phyloP scores from a whole-genome alignment of 2,888 invertebrate genomes.

The Lapara coniferarum region DNA sequence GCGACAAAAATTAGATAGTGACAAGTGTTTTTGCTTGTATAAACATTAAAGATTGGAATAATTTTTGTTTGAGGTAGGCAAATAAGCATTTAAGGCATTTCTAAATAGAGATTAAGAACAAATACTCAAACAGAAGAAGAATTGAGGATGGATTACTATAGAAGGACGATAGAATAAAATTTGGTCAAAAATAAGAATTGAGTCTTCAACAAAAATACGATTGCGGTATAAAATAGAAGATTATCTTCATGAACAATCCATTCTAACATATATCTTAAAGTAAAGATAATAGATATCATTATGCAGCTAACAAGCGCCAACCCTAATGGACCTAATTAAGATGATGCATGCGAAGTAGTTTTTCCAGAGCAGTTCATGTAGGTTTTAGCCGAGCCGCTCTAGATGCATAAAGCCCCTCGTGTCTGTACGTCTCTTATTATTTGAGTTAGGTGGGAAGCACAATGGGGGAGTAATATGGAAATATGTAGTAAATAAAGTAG shows the following conservation, averaged over 20 bases:
- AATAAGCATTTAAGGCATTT: too few species aligned
- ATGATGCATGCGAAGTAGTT: conserved; percentile 18
- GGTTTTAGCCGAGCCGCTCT: background rate
- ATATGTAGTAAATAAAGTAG: background rate
- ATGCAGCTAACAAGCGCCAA: background rate
- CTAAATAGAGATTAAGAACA: too few species aligned
- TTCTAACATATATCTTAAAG: background rate
- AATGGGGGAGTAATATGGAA: background rate
- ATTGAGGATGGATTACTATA: too few species aligned
- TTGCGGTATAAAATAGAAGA: background rate
- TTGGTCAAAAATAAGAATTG: too few species aligned
- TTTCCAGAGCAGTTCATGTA: conserved; percentile 7
- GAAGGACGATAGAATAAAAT: too few species aligned
- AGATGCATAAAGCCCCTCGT: conserved; percentile 4
- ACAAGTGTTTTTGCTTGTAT: too few species aligned
- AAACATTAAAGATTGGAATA: too few species aligned
- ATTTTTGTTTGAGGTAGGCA: too few species aligned
- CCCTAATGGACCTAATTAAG: conserved; percentile 22
- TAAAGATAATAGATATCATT: background rate
- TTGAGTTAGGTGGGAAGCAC: background rate
- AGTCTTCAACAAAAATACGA: too few species aligned
- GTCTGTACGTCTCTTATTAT: conserved; percentile 22
- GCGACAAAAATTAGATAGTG: too few species aligned
- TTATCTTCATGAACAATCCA: background rate
- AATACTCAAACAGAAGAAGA: too few species aligned